Evolutionary conservation across 2,797 vertebrate species (phyloP).

Genomic region (Antrozous pallidus): DNA sequence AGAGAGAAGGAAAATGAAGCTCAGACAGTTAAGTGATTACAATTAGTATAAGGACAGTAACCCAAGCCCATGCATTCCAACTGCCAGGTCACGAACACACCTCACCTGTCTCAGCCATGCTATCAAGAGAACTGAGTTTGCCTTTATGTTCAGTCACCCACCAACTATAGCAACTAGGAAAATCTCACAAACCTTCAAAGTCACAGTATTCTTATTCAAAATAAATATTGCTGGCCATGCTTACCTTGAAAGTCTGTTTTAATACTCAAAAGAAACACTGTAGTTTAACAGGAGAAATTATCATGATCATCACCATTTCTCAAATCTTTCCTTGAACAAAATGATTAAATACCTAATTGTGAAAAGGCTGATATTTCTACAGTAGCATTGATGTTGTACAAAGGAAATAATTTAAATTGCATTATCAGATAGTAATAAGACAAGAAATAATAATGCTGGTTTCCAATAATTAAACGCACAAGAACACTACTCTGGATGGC

Average conservation of each 20-base stretch:
- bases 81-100: background rate
- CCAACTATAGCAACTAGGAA: background rate
- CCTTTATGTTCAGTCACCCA: background rate
- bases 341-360: background rate
- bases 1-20: background rate
- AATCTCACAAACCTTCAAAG: background rate
- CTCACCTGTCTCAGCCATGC: background rate
- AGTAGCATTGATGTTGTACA: background rate
- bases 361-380: background rate
- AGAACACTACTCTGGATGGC: background rate
- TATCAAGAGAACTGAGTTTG: background rate
- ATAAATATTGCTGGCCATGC: background rate
- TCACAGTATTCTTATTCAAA: background rate
- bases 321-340: background rate
- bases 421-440: background rate
- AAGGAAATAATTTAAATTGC: background rate
- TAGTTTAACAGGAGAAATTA: background rate
- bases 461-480: background rate
- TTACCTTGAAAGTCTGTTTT: background rate
- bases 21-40: background rate
- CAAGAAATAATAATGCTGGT: background rate
- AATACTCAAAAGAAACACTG: background rate
- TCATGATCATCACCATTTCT: background rate
- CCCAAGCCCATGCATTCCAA: background rate
- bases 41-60: background rate